Percentiles rank a stretch among this genome's conserved stretches.
Evolutionary conservation across 2,797 vertebrate genomes (phyloP).

Genomic region (Gymnoscopelus braueri): DNA sequence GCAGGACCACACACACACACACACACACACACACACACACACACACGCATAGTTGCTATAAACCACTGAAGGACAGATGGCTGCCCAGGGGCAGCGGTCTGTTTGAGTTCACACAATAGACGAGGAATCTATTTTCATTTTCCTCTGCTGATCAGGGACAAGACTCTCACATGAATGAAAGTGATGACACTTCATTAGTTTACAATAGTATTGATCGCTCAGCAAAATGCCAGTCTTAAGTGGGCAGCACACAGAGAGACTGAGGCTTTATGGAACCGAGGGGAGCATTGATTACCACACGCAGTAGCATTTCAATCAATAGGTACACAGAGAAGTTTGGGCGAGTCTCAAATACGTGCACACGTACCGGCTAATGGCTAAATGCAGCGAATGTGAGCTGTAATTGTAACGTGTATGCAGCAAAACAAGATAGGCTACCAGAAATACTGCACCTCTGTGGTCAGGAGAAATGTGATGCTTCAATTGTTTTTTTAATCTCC

Average conservation of each 20-base stretch:
- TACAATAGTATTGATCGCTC: constrained; percentile 52
- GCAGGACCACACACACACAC: constrained; percentile 21
- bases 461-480: background rate
- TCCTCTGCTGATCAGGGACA: constrained; percentile 46
- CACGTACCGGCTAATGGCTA: constrained; percentile 10
- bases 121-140: constrained; percentile 49
- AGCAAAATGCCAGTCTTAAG: constrained; percentile 59
- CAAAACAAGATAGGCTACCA: background rate
- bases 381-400: background rate
- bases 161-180: constrained; percentile 53
- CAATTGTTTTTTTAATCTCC: background rate
- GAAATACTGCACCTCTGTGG: background rate
- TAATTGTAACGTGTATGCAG: constrained; percentile 1
- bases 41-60: constrained; percentile 1
- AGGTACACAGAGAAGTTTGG: constrained; percentile 21
- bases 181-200: constrained; percentile 55
- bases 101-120: constrained; percentile 49
- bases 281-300: constrained; percentile 45
- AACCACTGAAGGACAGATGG: constrained; percentile 57
- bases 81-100: constrained; percentile 46
- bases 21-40: constrained; percentile 21
- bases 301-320: constrained; percentile 44
- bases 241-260: constrained; percentile 43
- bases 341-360: constrained; percentile 17
- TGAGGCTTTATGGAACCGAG: constrained; percentile 42